These are phyloP conservation scores for Oxycera nigricornis DNA, from an alignment of 2,888 invertebrate species.

Conservation along the genomic window DNA sequence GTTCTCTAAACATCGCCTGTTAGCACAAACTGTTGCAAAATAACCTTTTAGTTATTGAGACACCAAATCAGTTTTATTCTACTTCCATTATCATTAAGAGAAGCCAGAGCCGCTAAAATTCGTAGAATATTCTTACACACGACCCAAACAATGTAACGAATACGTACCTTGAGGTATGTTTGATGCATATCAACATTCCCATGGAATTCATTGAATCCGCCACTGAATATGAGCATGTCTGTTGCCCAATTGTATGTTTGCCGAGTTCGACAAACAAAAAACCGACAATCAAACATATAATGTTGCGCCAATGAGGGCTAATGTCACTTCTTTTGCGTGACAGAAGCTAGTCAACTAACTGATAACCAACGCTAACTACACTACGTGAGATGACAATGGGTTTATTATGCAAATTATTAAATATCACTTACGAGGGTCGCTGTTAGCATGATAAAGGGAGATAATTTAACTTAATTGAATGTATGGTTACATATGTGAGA, in stretches of 20 bases:
- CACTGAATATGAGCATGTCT: too few species aligned
- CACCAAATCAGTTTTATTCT: too few species aligned
- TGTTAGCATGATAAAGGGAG: conserved; percentile 15
- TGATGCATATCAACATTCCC: conserved; percentile 10
- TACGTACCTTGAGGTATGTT: background rate
- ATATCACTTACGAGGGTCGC: background rate
- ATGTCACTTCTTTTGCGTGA: conserved; percentile 10
- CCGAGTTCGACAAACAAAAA: too few species aligned
- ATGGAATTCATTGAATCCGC: background rate
- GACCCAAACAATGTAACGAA: too few species aligned
- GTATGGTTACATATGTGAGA: background rate
- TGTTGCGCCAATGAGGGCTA: conserved; percentile 12
- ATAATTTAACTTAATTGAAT: background rate
- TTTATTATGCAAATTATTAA: conserved; percentile 20
- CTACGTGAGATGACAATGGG: conserved; percentile 7
- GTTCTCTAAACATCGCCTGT: too few species aligned
- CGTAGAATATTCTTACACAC: too few species aligned
- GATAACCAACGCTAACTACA: conserved; percentile 2
- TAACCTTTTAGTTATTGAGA: too few species aligned
- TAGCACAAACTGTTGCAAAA: too few species aligned
- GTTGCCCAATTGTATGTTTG: too few species aligned
- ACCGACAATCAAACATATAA: background rate
- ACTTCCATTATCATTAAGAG: too few species aligned
- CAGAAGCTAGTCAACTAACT: background rate
- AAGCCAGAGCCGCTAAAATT: too few species aligned